A percentile compares a stretch with the other conserved stretches of the same genome.
phyloP scores from a whole-genome alignment of 2,888 invertebrate species.

The Pristionchus entomophagus region DNA sequence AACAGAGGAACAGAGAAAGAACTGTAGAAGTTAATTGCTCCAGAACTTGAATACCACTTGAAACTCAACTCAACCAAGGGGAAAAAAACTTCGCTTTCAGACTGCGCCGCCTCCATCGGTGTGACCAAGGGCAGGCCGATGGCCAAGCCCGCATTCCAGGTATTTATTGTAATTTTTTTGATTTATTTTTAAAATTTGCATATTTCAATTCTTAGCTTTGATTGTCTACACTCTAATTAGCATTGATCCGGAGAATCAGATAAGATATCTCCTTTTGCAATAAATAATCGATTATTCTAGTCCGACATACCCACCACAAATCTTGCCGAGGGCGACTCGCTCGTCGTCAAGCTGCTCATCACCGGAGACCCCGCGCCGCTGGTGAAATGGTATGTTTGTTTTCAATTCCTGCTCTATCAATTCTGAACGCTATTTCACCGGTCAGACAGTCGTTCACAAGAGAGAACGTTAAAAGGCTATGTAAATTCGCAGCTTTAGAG shows the following conservation, averaged over 20 bases:
- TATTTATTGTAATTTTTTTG: neutral
- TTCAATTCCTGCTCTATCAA: neutral
- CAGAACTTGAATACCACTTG: neutral
- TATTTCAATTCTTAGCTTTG: neutral
- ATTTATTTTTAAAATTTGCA: neutral
- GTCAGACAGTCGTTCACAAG: too few species aligned
- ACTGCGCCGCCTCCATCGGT: slow-evolving; percentile 69
- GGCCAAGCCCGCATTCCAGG: slow-evolving; percentile 73
- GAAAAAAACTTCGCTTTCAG: slow-evolving; percentile 48
- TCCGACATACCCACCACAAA: slow-evolving; percentile 79
- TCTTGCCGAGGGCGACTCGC: slow-evolving; percentile 88
- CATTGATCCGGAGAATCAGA: neutral
- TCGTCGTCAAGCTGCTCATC: slow-evolving; percentile 88
- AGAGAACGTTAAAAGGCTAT: too few species aligned
- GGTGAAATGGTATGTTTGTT: slow-evolving; percentile 81
- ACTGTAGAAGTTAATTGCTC: neutral
- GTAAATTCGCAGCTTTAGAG: too few species aligned
- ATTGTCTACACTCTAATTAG: neutral
- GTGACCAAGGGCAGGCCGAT: slow-evolving; percentile 68
- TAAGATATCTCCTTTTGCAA: neutral
- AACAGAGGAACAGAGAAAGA: too few species aligned
- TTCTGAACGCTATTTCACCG: too few species aligned
- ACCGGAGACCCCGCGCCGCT: slow-evolving; percentile 92
- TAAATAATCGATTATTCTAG: slow-evolving; percentile 50
- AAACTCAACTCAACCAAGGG: neutral